Evolutionary conservation across 1,140 invertebrate genomes (phyloP).

Genomic region (Pteromalus puparum): DNA sequence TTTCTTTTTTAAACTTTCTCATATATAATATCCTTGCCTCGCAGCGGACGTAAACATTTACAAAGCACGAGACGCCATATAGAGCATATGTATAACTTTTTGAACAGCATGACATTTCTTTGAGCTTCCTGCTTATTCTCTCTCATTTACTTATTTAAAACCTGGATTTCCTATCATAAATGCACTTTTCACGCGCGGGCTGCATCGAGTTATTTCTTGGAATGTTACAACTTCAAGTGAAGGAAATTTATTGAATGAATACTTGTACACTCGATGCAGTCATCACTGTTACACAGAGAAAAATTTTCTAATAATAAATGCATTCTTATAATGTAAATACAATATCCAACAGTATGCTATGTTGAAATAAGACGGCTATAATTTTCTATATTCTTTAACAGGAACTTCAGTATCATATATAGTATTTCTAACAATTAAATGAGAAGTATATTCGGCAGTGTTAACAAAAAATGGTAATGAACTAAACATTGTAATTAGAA

Average conservation of each 20-base stretch:
- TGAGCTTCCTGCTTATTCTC: slow-evolving; percentile 25
- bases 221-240: neutral
- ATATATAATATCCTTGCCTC: neutral
- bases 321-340: neutral
- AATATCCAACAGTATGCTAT: no score
- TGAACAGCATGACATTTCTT: slow-evolving; percentile 72
- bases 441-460: neutral
- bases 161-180: slow-evolving; percentile 34
- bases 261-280: neutral
- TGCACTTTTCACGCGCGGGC: slow-evolving; percentile 9
- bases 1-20: neutral
- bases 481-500: slow-evolving; percentile 9
- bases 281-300: slow-evolving; percentile 18
- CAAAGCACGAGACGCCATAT: slow-evolving; percentile 21
- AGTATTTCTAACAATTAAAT: neutral
- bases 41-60: slow-evolving; percentile 29
- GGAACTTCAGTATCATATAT: neutral
- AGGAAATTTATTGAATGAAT: neutral
- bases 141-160: slow-evolving; percentile 20
- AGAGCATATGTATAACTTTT: slow-evolving; percentile 45
- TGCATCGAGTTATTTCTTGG: slow-evolving; percentile 28
- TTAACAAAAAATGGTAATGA: neutral
- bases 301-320: slow-evolving; percentile 28
- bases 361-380: neutral
- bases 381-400: neutral